Base-by-base conservation (phyloP, 2,113 vertebrate genomes). In the Corythornis madagascariensis region DNA sequence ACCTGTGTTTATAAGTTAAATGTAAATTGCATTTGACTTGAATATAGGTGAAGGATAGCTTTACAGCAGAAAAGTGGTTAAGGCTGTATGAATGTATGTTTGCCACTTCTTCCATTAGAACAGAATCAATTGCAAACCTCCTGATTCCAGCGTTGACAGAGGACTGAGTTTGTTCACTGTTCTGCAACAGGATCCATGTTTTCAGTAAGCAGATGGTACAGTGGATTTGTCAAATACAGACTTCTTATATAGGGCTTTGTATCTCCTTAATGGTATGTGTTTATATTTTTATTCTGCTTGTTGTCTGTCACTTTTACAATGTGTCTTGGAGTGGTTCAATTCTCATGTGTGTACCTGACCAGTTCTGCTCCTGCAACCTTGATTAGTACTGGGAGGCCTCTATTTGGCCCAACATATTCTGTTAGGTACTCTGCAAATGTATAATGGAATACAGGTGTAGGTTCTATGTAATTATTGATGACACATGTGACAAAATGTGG, bases 1-100 rank as follows among this genome's bases (percentile, higher is more conserved):
- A 67, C 43, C 52, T 74, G 72, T 33, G 75, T 81, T 66, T 94
- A 64, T 77, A 71, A 85, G 74, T 86, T 28, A 56, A 18, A n/a
- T 55, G 26, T 50, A 74, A 40, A 61, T 53, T 65, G 35, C 8
- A 42, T 86, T 86, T 48, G 40, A 9, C n/a, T 67, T 20, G 47
- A 80, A 25, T 57, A 9, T 35, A 69, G 43, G 59, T 24, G 13
- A 42, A 52, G 35, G 70, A 20, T 8, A 53, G 6, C 28, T 53
- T 75, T 42, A 12, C 25, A 45, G 42, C 19, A 76, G 57, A 29
- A 6, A 22, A 57, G 17, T 21, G 15, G 31, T 43, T 83, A 56
- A 33, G 33, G 9, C 8, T 48, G 8, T 43, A 10, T 55, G 43
- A 38, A 35, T 0, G 1, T n/a, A 4, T 13, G 7, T 9, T 6